Base-by-base conservation (phyloP, 2,888 invertebrate species). In the Troides oblongomaculatus region DNA sequence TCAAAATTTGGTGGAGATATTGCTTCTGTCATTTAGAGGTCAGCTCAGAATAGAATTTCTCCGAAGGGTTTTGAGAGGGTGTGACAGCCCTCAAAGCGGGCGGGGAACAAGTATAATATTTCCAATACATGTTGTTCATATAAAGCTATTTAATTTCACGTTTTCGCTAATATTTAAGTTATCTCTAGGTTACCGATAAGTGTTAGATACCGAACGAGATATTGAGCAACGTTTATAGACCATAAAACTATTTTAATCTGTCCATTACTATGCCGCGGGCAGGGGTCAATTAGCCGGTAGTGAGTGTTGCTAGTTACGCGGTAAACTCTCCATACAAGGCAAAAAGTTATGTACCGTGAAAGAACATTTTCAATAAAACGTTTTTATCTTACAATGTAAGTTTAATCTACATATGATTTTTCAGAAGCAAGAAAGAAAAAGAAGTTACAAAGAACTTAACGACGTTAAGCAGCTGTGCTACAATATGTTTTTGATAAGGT, bases 191-290 rank as follows among this genome's bases (percentile, higher is more conserved):
- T 62, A 53, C 39, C 53, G 66, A 57, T 64, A 64, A 43, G 57
- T 64, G 39, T 17, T 21, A 63, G 53, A 65, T 72, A 72, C 65
- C 68, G 46, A 36, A 46, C 60, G 72, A 66, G 59, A 73, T 74
- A 78, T 78, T 78, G 78, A 80, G 77, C 79, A 83, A 83, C 83
- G 79, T 86, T 87, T 85, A 86, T 84, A 82, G 81, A 64, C 84
- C 83, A 86, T 89, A 88, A 89, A 89, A 83, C 87, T 86, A 89
- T 89, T 89, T 86, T 88, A 89, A 90, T 88, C 81, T 79, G 74
- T 71, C 85, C 83, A 90, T 90, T 89, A 86, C 85, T 88, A 89
- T 88, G 85, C 90, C 78, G 79, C 84, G 82, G 83, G 82, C 85
- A 81, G 81, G 76, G 81, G 82, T 82, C 87, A 88, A 90, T 89